Evolutionary conservation across 2,797 vertebrate genomes (phyloP).

Genomic region (Pteropus rufus): DNA sequence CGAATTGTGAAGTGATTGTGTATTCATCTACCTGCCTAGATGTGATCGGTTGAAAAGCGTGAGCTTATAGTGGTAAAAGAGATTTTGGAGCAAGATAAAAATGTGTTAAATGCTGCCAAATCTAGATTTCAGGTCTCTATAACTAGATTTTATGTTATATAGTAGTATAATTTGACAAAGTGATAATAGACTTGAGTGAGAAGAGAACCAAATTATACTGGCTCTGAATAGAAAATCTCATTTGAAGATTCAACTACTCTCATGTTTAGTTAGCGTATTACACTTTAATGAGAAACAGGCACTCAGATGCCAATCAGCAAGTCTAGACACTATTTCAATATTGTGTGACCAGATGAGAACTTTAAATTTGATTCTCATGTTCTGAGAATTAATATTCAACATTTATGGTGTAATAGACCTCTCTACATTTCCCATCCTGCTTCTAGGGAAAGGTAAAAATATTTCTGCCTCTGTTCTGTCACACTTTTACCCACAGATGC

Average conservation of each 20-base stretch:
- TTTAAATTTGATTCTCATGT: conserved; percentile 69
- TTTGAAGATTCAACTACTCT: conserved; percentile 66
- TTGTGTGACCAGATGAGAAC: conserved; percentile 69
- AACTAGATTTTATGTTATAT: conserved; percentile 63
- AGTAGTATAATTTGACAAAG: conserved; percentile 69
- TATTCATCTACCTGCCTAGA: not conserved
- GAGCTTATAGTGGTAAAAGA: not conserved
- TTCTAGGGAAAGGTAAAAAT: not conserved
- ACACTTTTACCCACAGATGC: not conserved
- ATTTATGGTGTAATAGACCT: not conserved
- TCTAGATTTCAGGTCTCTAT: conserved; percentile 44
- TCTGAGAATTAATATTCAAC: conserved; percentile 68
- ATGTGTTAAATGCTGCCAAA: conserved; percentile 67
- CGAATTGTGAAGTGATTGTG: not conserved
- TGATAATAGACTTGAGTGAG: conserved; percentile 67
- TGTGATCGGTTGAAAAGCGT: not conserved
- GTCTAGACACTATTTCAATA: conserved; percentile 77
- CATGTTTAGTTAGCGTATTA: conserved; percentile 66
- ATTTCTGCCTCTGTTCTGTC: not conserved
- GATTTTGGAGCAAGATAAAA: conserved; percentile 52
- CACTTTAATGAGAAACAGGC: conserved; percentile 76
- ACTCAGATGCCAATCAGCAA: conserved; percentile 73
- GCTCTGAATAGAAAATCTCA: conserved; percentile 72
- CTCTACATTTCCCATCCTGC: not conserved
- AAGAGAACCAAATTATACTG: conserved; percentile 64